These are phyloP conservation scores for Cryptus viduatorius DNA, from an alignment of 2,888 invertebrate species.

Conservation along the genomic window DNA sequence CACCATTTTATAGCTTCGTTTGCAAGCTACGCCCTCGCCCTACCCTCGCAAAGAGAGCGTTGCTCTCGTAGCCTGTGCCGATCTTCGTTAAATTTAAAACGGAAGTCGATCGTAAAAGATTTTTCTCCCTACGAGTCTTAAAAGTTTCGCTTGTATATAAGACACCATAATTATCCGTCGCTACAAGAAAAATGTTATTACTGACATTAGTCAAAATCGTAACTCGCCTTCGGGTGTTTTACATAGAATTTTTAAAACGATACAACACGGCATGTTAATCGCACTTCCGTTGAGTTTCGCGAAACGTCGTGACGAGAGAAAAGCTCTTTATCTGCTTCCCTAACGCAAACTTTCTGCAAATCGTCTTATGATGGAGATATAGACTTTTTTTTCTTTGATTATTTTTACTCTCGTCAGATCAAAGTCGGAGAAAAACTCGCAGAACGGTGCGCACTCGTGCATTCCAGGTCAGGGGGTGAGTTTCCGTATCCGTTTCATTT, in stretches of 20 bases:
- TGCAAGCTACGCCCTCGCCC: slow-evolving; percentile 48
- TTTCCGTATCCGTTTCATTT: no score
- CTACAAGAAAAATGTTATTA: slow-evolving; percentile 54
- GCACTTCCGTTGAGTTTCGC: slow-evolving; percentile 11
- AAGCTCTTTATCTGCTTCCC: slow-evolving; percentile 17
- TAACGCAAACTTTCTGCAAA: not conserved
- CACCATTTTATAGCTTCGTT: slow-evolving; percentile 65
- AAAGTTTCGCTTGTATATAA: slow-evolving; percentile 61
- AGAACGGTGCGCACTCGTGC: no score
- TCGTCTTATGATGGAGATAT: not conserved
- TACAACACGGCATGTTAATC: slow-evolving; percentile 2
- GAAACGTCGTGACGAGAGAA: not conserved
- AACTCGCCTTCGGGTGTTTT: slow-evolving; percentile 43
- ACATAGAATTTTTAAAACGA: slow-evolving; percentile 5
- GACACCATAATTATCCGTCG: slow-evolving; percentile 23
- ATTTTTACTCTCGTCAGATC: slow-evolving; percentile 3
- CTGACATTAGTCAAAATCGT: slow-evolving; percentile 66
- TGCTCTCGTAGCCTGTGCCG: slow-evolving; percentile 33
- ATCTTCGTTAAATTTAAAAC: slow-evolving; percentile 75
- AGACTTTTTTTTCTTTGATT: not conserved
- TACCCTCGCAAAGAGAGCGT: slow-evolving; percentile 41
- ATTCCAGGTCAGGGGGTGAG: no score
- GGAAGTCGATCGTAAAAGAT: slow-evolving; percentile 74
- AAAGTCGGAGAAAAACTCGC: not conserved
- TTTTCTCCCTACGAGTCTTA: slow-evolving; percentile 37